phyloP scores from a whole-genome alignment of 2,113 vertebrate genomes.

The Seriola aureovittata region DNA sequence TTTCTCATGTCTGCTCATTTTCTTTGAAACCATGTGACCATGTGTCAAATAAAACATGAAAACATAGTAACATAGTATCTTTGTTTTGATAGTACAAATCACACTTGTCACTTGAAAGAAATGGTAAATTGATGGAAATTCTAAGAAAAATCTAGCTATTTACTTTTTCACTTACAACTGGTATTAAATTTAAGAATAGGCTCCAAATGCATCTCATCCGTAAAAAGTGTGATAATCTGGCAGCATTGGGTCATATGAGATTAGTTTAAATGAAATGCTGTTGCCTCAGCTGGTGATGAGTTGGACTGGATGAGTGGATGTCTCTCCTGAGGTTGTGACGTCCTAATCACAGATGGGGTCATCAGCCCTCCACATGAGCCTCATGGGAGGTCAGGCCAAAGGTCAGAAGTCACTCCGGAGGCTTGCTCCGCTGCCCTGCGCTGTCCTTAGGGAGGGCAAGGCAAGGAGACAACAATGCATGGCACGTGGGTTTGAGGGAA shows the following conservation, averaged over 20 bases:
- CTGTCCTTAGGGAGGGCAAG: conserved; percentile 28
- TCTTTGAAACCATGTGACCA: neutral
- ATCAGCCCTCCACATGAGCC: conserved; percentile 20
- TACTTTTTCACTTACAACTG: neutral
- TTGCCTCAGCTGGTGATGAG: conserved; percentile 49
- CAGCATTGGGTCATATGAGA: neutral
- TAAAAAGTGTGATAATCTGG: neutral
- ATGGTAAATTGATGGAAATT: neutral
- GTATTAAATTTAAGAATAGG: neutral
- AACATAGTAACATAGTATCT: neutral
- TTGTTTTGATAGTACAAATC: neutral
- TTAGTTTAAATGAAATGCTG: neutral
- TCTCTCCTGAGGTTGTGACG: conserved; percentile 20
- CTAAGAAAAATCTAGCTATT: neutral
- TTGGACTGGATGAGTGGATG: neutral
- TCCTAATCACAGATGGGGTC: conserved; percentile 56
- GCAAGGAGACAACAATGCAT: neutral
- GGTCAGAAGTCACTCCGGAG: conserved; percentile 52
- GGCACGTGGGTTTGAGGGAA: neutral
- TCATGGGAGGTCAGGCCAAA: conserved; percentile 49
- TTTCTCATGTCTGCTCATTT: neutral
- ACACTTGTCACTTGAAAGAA: neutral
- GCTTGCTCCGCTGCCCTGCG: neutral
- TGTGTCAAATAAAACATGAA: neutral
- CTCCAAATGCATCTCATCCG: neutral